Evolutionary conservation across 2,797 vertebrate species (phyloP).

Genomic region (Allobates femoralis): DNA sequence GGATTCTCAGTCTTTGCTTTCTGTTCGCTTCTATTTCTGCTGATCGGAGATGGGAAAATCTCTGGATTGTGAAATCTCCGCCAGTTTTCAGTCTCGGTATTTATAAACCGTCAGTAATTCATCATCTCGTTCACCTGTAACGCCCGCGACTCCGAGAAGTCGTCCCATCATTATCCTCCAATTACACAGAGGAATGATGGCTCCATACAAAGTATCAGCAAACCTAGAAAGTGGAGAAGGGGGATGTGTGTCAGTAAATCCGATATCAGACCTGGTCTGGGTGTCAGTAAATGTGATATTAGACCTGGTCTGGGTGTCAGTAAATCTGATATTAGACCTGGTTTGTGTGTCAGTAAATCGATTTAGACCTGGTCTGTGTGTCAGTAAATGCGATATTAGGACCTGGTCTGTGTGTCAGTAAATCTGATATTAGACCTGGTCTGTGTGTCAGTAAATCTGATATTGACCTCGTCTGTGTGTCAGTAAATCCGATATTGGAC

Average conservation of each 20-base stretch:
- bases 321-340: background rate
- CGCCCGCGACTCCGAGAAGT: background rate
- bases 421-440: background rate
- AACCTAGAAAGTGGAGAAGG: background rate
- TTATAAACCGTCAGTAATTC: conserved; percentile 18
- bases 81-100: conserved; percentile 39
- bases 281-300: no score
- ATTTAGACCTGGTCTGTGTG: background rate
- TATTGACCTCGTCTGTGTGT: background rate
- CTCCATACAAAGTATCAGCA: background rate
- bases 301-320: background rate
- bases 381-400: background rate
- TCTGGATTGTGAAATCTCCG: conserved; percentile 9
- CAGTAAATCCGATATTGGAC: background rate
- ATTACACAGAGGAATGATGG: background rate
- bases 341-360: background rate
- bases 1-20: conserved; percentile 22
- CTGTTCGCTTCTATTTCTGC: conserved; percentile 45
- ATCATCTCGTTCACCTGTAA: background rate
- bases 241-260: background rate
- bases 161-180: background rate
- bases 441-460: background rate
- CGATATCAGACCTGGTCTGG: background rate
- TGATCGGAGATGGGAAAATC: conserved; percentile 46
- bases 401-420: background rate